phyloP scores from a whole-genome alignment of 2,888 invertebrate species.

The Drosophila rellima region DNA sequence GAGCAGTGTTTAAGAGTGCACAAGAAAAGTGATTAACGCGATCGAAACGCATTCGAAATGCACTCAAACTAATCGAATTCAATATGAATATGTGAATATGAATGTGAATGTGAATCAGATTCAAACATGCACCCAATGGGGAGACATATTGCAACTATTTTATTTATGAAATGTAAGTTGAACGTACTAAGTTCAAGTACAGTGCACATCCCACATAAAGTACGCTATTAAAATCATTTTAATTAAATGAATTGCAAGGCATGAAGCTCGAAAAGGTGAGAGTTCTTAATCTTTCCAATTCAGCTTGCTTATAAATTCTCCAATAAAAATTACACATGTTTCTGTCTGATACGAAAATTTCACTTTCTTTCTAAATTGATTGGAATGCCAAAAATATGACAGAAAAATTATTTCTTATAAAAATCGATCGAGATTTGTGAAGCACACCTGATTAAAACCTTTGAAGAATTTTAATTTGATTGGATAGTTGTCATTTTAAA shows the following conservation, averaged over 20 bases:
- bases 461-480: neutral
- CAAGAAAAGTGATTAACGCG: slow-evolving; percentile 46
- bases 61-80: slow-evolving; percentile 51
- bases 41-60: slow-evolving; percentile 26
- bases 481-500: neutral
- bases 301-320: no score
- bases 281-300: no score
- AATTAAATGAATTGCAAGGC: no score
- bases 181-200: no score
- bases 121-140: neutral
- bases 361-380: no score
- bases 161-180: slow-evolving; percentile 20
- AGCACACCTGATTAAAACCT: no score
- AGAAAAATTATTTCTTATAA: no score
- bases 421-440: no score
- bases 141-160: slow-evolving; percentile 11
- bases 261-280: no score
- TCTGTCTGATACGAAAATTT: no score
- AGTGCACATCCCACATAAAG: neutral
- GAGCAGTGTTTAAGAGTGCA: slow-evolving; percentile 8
- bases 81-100: neutral
- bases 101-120: neutral
- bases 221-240: neutral
- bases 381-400: no score
- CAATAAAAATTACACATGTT: no score